Base-by-base conservation (phyloP, 2,797 vertebrate species). In the Lagocephalus sceleratus region DNA sequence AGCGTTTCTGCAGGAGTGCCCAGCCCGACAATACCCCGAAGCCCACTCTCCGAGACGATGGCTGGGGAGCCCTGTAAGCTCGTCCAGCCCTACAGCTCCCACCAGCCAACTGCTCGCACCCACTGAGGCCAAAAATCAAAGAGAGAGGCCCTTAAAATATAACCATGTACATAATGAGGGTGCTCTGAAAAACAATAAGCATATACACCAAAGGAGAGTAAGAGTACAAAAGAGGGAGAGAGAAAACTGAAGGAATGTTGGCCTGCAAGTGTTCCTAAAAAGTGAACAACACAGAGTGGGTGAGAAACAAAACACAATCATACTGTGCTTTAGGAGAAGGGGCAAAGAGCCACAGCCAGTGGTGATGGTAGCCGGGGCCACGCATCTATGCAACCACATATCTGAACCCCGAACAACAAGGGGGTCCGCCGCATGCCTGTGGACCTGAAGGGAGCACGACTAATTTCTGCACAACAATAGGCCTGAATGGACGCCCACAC, bases 351-450 rank as follows among this genome's bases (percentile, higher is more conserved):
- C 82, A 78, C 81, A 82, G 82, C 80, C 76, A 78, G 83, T 75
- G 83, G 83, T 82, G 81, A 79, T 78, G 79, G 75, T 85, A 83
- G 79, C 70, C 63, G 3, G 63, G 76, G 83, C 84, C 74, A 79
- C 63, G 73, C 77, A 81, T 70, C 78, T 73, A 76, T 72, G 69
- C 75, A 57, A 75, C 66, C 79, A 81, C 64, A 47, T 74, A 84
- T 87, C 78, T 78, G 71, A 79, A 81, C 69, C 68, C 70, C 38
- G 64, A 85, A 84, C 85, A 82, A 83, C 82, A 77, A 78, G 93
- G 90, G 90, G 90, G 90, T 83, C 91, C 87, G 91, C 82, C 67
- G 69, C 85, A 81, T 82, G 85, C 85, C 87, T 85, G 79, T 71
- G 66, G 76, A 90, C 77, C 76, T 62, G 47, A 80, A 76, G 86